Percentiles rank a stretch among this genome's conserved stretches.
These are phyloP conservation scores for Ivindomyrus marchei DNA, from an alignment of 2,113 vertebrate genomes.

Conservation along the genomic window DNA sequence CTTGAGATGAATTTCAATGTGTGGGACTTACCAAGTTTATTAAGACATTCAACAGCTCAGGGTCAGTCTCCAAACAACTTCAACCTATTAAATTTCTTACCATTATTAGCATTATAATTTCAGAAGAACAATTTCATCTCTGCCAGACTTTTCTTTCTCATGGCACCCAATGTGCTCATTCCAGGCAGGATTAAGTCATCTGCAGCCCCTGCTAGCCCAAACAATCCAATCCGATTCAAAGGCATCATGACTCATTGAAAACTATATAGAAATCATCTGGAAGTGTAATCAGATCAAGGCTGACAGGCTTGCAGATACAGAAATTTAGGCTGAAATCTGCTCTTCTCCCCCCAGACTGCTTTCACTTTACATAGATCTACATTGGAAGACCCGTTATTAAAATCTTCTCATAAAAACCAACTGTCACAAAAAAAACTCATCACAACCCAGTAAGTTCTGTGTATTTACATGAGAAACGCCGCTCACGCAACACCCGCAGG, in stretches of 20 bases:
- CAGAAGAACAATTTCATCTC: not conserved
- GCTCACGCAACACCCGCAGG: too few relatives aligned
- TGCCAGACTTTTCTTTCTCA: not conserved
- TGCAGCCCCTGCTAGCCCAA: conserved; percentile 25
- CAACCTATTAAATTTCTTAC: not conserved
- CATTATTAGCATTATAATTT: not conserved
- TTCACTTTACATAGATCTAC: not conserved
- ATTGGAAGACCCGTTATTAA: not conserved
- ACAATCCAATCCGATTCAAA: conserved; percentile 35
- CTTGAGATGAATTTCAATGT: not conserved
- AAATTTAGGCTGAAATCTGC: not conserved
- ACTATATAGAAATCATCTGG: conserved; percentile 40
- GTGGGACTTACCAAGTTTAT: not conserved
- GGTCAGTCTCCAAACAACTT: not conserved
- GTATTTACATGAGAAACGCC: not conserved
- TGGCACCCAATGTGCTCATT: conserved; percentile 39
- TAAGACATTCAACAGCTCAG: not conserved
- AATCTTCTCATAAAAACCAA: not conserved
- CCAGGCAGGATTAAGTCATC: conserved; percentile 52
- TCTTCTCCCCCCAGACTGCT: not conserved
- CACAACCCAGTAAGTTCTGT: not conserved
- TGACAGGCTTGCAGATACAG: conserved; percentile 36
- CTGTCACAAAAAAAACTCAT: not conserved
- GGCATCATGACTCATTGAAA: conserved; percentile 55
- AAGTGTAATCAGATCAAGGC: conserved; percentile 38